Evolutionary conservation across 2,113 vertebrate species (phyloP).

Genomic region (Uria lomvia): DNA sequence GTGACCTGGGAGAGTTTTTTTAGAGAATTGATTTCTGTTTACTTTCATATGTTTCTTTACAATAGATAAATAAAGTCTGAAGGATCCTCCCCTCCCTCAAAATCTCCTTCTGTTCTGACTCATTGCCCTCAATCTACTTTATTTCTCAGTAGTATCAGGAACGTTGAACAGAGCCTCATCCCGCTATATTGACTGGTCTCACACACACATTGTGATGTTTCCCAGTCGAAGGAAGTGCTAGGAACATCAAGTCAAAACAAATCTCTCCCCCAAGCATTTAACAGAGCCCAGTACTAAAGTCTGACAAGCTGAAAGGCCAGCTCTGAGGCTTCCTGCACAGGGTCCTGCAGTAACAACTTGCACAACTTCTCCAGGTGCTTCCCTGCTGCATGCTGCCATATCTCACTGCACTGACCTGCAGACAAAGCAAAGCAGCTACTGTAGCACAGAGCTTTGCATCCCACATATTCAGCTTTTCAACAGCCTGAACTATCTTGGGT

Average conservation of each 20-base stretch:
- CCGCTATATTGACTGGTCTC: background rate
- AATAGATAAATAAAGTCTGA: slow-evolving; percentile 6
- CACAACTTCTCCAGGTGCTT: background rate
- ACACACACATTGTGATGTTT: background rate
- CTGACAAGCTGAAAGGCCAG: no score
- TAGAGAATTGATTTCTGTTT: slow-evolving; percentile 32
- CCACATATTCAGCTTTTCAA: background rate
- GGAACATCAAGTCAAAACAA: background rate
- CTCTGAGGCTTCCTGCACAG: background rate
- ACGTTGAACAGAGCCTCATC: background rate
- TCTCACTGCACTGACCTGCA: background rate
- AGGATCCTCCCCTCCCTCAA: slow-evolving; percentile 14
- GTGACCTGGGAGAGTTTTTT: slow-evolving; percentile 31
- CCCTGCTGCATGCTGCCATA: no score
- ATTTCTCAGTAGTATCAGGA: background rate
- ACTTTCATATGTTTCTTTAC: slow-evolving; percentile 23
- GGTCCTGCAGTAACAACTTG: background rate
- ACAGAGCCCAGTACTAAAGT: background rate
- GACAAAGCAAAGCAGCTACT: background rate
- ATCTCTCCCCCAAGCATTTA: background rate
- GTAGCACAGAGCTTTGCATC: background rate
- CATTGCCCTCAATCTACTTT: background rate
- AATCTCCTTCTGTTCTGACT: background rate
- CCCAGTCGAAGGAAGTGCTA: background rate
- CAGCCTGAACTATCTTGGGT: background rate